Conservation (phyloP, 2,797 vertebrate species). For the Rhabdomys pumilio region DNA sequence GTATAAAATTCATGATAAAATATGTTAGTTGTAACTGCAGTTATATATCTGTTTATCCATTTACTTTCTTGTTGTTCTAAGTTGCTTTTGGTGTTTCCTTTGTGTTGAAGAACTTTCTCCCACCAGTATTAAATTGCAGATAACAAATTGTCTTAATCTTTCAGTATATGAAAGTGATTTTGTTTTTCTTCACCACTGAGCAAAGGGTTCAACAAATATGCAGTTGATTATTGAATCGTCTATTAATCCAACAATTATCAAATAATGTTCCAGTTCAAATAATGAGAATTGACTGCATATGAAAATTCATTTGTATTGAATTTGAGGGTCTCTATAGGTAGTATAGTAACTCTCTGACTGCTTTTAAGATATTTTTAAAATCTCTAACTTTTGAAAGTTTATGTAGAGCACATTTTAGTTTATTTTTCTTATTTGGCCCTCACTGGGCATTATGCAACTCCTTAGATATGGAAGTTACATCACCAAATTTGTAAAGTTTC, state of each 20-base stretch:
- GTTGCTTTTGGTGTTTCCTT: not conserved
- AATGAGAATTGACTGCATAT: not conserved
- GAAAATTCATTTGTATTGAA: not conserved
- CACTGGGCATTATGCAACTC: not conserved
- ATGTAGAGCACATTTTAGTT: not conserved
- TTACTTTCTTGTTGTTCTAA: not conserved
- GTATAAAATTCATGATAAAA: not conserved
- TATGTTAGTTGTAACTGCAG: not conserved
- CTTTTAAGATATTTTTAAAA: not conserved
- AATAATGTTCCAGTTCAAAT: not conserved
- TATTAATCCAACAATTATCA: not conserved
- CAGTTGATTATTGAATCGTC: not conserved
- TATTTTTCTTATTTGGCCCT: not conserved
- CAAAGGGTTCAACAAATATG: not conserved
- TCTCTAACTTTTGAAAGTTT: conserved; percentile 9
- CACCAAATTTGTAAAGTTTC: not conserved
- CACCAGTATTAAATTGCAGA: not conserved
- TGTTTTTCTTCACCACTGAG: not conserved
- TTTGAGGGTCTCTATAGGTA: not conserved
- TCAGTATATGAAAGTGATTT: not conserved
- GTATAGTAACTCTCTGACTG: not conserved
- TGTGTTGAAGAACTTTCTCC: not conserved
- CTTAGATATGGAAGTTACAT: not conserved
- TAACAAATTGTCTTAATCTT: not conserved
- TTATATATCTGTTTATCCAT: not conserved